A percentile compares a stretch with the other conserved stretches of the same genome.
Evolutionary conservation across 2,797 vertebrate genomes (phyloP).

Genomic region (Hozukius guyotensis): DNA sequence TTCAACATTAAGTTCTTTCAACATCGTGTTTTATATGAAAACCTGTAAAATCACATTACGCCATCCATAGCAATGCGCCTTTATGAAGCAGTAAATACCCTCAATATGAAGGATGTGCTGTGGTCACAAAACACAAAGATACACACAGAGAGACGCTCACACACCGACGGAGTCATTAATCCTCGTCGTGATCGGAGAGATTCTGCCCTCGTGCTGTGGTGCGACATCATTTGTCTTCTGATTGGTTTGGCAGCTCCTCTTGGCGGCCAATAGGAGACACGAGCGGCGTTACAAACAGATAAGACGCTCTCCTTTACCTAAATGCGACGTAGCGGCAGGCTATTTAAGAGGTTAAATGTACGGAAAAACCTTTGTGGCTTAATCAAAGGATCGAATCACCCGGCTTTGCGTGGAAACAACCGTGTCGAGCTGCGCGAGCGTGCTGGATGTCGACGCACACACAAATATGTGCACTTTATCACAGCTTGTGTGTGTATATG

Average conservation of each 20-base stretch:
- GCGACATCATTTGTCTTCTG: constrained; percentile 32
- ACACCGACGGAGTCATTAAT: constrained; percentile 22
- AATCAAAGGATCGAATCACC: not conserved
- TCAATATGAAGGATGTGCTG: not conserved
- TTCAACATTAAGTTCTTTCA: not conserved
- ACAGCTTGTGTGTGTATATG: not conserved
- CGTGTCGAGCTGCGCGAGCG: not conserved
- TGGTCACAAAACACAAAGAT: not conserved
- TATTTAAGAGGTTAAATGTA: not conserved
- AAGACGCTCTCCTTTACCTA: not conserved
- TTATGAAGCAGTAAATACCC: not conserved
- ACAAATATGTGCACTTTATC: too few relatives aligned
- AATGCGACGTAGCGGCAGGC: not conserved
- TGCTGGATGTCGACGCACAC: not conserved
- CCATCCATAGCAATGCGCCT: not conserved
- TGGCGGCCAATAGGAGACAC: constrained; percentile 1
- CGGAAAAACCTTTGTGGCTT: not conserved
- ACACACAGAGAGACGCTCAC: not conserved
- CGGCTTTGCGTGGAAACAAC: not conserved
- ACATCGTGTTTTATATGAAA: not conserved
- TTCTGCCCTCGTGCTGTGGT: not conserved
- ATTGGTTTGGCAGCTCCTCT: constrained; percentile 14
- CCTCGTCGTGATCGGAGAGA: constrained; percentile 19
- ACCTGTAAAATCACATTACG: not conserved
- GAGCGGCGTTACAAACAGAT: constrained; percentile 3